Conservation (phyloP, 2,888 invertebrate species). For the Macroteleia sp. region DNA sequence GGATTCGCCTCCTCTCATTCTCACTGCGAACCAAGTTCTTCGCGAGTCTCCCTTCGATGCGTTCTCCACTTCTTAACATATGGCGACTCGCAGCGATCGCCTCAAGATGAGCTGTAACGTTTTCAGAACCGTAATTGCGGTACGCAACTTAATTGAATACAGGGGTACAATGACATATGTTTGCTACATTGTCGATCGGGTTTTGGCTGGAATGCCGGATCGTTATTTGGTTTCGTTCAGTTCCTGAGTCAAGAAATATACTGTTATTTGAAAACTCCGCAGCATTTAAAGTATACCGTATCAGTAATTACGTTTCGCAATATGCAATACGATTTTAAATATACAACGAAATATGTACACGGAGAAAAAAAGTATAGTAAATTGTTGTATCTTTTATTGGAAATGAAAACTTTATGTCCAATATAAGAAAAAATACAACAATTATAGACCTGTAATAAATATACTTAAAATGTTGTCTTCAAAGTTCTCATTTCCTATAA, state of each 20-base stretch:
- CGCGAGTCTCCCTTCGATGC: neutral
- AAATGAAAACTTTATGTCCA: too few relatives aligned
- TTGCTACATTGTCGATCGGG: conserved; percentile 24
- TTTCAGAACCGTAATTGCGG: conserved; percentile 32
- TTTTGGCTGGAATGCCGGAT: conserved; percentile 14
- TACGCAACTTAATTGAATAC: conserved; percentile 42
- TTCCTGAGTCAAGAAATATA: neutral
- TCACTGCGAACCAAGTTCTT: neutral
- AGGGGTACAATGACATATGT: conserved; percentile 25
- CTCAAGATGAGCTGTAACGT: conserved; percentile 23
- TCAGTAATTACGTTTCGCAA: too few relatives aligned
- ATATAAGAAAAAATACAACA: too few relatives aligned
- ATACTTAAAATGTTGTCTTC: too few relatives aligned
- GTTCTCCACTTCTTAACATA: conserved; percentile 13
- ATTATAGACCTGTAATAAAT: too few relatives aligned
- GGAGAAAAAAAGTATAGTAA: too few relatives aligned
- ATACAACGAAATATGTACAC: too few relatives aligned
- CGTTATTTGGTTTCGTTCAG: conserved; percentile 11
- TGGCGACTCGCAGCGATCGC: conserved; percentile 29
- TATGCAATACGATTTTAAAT: too few relatives aligned
- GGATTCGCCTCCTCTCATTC: conserved; percentile 1
- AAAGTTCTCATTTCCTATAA: too few relatives aligned
- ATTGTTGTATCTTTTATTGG: too few relatives aligned
- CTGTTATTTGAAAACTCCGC: too few relatives aligned
- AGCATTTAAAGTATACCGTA: too few relatives aligned